These are phyloP conservation scores for Choristoneura fumiferana DNA, from an alignment of 1,140 invertebrate genomes.

Conservation along the genomic window DNA sequence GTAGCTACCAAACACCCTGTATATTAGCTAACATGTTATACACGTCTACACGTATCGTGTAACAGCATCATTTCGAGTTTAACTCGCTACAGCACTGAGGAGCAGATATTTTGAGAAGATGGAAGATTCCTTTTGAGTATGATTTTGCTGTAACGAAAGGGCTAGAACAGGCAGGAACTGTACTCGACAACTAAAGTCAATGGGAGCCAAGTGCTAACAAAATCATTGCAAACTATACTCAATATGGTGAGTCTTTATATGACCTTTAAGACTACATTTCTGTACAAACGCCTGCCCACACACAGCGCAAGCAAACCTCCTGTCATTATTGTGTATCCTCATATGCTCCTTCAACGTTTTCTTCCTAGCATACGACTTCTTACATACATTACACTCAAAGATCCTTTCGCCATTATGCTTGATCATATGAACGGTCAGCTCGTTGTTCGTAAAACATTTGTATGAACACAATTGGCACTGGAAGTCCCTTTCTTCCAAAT, in stretches of 20 bases:
- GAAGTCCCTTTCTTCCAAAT: conserved; percentile 65
- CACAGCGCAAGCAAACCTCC: conserved; percentile 70
- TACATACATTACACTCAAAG: conserved; percentile 78
- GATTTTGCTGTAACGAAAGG: too few species aligned
- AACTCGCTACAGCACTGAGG: too few species aligned
- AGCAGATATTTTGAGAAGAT: too few species aligned
- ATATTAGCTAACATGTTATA: too few species aligned
- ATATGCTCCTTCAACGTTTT: conserved; percentile 85
- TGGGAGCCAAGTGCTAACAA: not conserved
- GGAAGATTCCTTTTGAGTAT: too few species aligned
- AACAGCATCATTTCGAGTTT: too few species aligned
- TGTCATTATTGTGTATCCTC: conserved; percentile 81
- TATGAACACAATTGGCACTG: conserved; percentile 57
- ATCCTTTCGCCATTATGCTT: conserved; percentile 82
- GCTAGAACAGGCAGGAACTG: too few species aligned
- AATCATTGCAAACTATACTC: conserved; percentile 19
- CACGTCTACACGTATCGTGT: too few species aligned
- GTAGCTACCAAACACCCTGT: too few species aligned
- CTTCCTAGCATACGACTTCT: conserved; percentile 82
- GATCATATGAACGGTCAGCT: conserved; percentile 80
- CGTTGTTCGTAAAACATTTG: conserved; percentile 65
- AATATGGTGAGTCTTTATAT: conserved; percentile 55
- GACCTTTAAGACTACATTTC: conserved; percentile 63
- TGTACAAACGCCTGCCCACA: conserved; percentile 78
- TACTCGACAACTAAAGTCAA: too few species aligned